Percentiles rank a stretch among this genome's conserved stretches.
These are phyloP conservation scores for Galago senegalensis DNA, from an alignment of 2,797 vertebrate genomes.

Conservation along the genomic window DNA sequence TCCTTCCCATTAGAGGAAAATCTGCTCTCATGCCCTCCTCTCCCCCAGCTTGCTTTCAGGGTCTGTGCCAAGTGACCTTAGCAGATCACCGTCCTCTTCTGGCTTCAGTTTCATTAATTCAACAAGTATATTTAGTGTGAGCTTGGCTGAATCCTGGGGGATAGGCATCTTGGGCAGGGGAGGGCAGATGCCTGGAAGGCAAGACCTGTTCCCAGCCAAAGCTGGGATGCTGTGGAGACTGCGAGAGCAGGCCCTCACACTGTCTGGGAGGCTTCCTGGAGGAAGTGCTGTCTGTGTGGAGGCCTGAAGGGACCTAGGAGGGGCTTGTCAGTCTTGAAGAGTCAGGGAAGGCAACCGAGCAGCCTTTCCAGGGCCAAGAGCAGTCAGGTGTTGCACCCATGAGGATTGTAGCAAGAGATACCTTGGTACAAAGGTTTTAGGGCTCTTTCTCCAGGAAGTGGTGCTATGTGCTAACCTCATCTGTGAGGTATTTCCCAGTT, in stretches of 20 bases:
- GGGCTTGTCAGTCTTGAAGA: background rate
- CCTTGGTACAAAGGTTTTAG: background rate
- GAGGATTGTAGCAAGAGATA: background rate
- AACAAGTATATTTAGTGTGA: background rate
- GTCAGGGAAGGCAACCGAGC: background rate
- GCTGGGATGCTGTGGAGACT: background rate
- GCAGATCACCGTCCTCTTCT: background rate
- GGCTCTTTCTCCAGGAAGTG: background rate
- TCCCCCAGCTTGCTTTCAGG: background rate
- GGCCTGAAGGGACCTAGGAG: slow-evolving; percentile 58
- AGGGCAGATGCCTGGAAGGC: background rate
- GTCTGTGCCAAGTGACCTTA: background rate
- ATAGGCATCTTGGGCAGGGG: background rate
- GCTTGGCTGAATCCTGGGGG: background rate
- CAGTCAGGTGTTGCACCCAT: background rate
- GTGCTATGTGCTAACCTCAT: background rate
- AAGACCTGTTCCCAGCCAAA: background rate
- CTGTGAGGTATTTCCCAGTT: background rate
- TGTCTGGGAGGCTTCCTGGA: slow-evolving; percentile 54
- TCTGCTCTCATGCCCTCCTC: background rate
- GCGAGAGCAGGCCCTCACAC: background rate
- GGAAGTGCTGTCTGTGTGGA: slow-evolving; percentile 61
- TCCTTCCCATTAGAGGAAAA: background rate
- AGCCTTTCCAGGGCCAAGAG: background rate
- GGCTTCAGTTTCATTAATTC: slow-evolving; percentile 25